Base-by-base conservation (phyloP, 1,140 invertebrate species). In the Drosophila tropicalis region DNA sequence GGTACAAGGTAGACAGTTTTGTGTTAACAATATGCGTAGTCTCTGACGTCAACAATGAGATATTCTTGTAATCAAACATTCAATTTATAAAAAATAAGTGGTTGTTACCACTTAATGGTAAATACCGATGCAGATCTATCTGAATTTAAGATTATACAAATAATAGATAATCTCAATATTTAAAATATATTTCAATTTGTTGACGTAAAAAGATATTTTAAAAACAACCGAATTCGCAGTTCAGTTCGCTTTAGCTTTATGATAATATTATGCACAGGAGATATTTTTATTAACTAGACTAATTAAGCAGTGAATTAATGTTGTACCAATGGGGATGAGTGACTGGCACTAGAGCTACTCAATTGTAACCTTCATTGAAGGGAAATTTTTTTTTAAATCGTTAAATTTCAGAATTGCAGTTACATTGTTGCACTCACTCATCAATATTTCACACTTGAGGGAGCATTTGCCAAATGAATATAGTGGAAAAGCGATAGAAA, bases 401-500 rank as follows among this genome's bases (percentile, higher is more conserved):
- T 22, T 51, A 3, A 51, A 22, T 22, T 22, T 51, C 9, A 51
- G 19, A 51, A 22, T 51, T 22, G 17, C 17, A 51, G 4, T 51
- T 51, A 22, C 17, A 22, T 19, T 29, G 54, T 56, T 34, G 32
- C 29, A 32, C 3, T 17, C 15, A 12, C 56, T 19, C 56, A 58
- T 58, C 15, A 58, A 58, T 58, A 36, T 17, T 58, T 62, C 60
- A 34, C 60, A 44, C 60, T 62, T 12, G 39, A 62, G 12, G 44
- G 12, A 36, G 56, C 56, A 58, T 12, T 58, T 10, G 29, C 56
- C 17, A 22, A 19, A 51, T 51, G 44, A 51, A 51, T 19, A 19
- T 2, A n/a, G 17, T 19, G 17, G 17, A 19, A 51, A 54, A 41
- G 34, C 54, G 9, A 10, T 63, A 29, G 19, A 17, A 55, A 64